Percentiles rank a stretch among this genome's conserved stretches.
Evolutionary conservation across 1,140 invertebrate species (phyloP).

Genomic region (Acromyrmex charruanus): DNA sequence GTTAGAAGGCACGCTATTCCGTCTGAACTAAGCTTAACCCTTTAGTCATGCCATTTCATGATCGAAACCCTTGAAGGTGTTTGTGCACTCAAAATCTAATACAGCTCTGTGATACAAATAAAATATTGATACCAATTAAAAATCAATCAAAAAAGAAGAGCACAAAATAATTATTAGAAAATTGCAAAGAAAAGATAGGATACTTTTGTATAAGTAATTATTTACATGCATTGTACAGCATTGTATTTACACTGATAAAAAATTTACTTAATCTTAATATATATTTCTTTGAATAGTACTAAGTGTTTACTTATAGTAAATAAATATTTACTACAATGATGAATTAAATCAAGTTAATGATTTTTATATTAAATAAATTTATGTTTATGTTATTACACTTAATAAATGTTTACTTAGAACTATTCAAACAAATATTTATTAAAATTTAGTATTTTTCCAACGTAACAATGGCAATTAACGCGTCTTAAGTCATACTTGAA

Average conservation of each 20-base stretch:
- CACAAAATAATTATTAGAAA: not conserved
- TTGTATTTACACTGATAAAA: not conserved
- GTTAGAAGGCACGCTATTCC: conserved; percentile 52
- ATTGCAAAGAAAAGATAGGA: not conserved
- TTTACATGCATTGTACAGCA: not conserved
- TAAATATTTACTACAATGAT: no score
- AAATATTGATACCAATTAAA: no score
- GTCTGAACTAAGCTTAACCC: conserved; percentile 24
- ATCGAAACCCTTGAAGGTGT: not conserved
- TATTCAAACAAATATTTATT: no score
- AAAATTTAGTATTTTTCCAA: no score
- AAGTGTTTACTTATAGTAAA: no score
- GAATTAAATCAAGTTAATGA: no score
- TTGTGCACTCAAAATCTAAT: not conserved
- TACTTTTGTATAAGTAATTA: not conserved
- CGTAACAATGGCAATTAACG: not conserved
- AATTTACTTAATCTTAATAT: no score
- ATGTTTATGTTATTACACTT: no score
- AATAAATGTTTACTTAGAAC: no score
- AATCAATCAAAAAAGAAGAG: not conserved
- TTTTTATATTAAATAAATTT: no score
- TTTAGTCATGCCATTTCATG: conserved; percentile 22
- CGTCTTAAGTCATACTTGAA: not conserved
- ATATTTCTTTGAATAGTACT: no score
- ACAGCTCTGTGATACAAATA: not conserved